phyloP scores from a whole-genome alignment of 2,113 vertebrate genomes.

The Origma solitaria region DNA sequence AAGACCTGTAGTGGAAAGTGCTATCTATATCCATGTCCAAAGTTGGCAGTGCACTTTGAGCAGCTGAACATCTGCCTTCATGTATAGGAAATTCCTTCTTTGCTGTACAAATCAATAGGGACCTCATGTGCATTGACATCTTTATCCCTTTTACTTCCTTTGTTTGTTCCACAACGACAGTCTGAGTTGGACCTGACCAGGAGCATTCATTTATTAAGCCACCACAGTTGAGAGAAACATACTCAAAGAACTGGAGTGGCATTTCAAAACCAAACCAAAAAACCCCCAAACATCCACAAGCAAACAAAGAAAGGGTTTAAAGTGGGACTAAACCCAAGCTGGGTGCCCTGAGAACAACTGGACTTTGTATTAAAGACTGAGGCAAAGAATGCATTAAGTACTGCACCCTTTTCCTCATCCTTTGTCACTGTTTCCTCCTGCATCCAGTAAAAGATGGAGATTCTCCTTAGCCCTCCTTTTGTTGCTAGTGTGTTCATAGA shows the following conservation, averaged over 20 bases:
- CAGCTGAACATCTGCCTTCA: background rate
- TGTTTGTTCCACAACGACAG: background rate
- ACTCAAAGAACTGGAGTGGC: background rate
- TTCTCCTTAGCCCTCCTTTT: background rate
- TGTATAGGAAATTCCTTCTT: background rate
- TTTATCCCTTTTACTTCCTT: background rate
- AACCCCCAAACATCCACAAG: accelerated
- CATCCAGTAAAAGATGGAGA: background rate
- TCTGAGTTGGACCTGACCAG: background rate
- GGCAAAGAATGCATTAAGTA: background rate
- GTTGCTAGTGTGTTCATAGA: background rate
- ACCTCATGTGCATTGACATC: background rate
- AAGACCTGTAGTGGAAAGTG: background rate
- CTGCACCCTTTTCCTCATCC: background rate
- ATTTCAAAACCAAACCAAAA: background rate
- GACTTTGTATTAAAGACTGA: background rate
- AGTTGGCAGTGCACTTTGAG: background rate
- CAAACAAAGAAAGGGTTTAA: background rate
- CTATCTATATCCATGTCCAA: background rate
- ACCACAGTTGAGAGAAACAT: background rate
- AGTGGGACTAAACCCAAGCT: background rate
- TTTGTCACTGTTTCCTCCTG: background rate
- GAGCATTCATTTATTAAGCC: background rate
- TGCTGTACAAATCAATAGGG: background rate
- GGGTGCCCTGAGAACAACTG: background rate